Percentiles rank a stretch among this genome's conserved stretches.
Conservation (phyloP, 2,888 invertebrate genomes). For the Allacma fusca region DNA sequence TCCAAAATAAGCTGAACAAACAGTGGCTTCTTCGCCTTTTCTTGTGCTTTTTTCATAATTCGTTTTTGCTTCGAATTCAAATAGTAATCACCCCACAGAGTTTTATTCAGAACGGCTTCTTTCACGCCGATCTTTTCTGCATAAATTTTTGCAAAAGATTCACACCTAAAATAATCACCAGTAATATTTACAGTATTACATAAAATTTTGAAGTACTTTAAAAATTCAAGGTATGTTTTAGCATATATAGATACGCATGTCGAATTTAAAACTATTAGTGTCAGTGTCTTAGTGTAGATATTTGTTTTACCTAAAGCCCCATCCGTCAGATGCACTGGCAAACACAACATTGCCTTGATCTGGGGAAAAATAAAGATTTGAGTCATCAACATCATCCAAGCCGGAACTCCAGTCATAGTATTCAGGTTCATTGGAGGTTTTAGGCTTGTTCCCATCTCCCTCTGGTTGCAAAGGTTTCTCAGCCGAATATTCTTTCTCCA, state of each 20-base stretch:
- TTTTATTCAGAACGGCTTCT: conserved; percentile 76
- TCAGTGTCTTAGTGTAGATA: too few relatives aligned
- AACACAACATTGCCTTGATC: conserved; percentile 95
- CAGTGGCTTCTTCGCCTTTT: conserved; percentile 88
- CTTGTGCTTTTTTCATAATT: conserved; percentile 86
- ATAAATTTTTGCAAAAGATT: conserved; percentile 83
- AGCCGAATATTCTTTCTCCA: conserved; percentile 70
- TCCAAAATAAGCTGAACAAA: conserved; percentile 92
- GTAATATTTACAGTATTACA: too few relatives aligned
- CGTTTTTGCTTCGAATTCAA: conserved; percentile 83
- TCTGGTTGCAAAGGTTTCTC: not conserved
- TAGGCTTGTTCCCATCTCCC: not conserved
- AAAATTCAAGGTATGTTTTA: too few relatives aligned
- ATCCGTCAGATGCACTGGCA: conserved; percentile 94
- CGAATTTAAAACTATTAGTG: too few relatives aligned
- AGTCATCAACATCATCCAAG: conserved; percentile 83
- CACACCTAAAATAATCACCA: conserved; percentile 72
- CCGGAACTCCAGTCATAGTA: conserved; percentile 79
- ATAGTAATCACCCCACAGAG: conserved; percentile 95
- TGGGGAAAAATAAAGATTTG: conserved; percentile 90
- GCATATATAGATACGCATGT: too few relatives aligned
- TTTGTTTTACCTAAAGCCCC: conserved; percentile 81
- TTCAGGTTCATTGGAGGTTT: conserved; percentile 41
- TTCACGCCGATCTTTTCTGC: conserved; percentile 78
- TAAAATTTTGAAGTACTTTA: too few relatives aligned